These are phyloP conservation scores for Catalaphyllia jardinei DNA, from an alignment of 64 coral and sea anemone species.

Conservation along the genomic window DNA sequence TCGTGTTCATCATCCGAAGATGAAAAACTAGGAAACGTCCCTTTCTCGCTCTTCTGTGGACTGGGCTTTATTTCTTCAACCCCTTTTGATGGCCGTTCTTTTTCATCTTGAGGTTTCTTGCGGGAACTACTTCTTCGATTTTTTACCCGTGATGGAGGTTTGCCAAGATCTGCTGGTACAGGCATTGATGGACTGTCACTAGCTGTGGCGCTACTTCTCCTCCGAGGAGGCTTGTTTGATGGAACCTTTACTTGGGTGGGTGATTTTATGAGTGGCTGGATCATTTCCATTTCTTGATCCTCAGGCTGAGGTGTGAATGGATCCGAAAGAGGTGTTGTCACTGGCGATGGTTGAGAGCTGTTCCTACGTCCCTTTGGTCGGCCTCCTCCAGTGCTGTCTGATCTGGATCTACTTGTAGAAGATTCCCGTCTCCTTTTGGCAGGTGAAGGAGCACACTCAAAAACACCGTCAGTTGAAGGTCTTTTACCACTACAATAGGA, in stretches of 20 bases:
- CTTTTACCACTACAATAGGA: slow-evolving; percentile 53
- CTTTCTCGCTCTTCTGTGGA: slow-evolving; percentile 35
- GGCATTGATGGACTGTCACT: slow-evolving; percentile 68
- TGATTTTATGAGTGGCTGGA: slow-evolving; percentile 59
- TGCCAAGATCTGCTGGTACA: slow-evolving; percentile 56
- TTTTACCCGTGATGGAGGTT: slow-evolving; percentile 65
- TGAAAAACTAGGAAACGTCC: slow-evolving; percentile 55
- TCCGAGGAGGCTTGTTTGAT: slow-evolving; percentile 38
- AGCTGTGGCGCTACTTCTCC: slow-evolving; percentile 68
- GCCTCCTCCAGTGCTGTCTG: slow-evolving; percentile 75
- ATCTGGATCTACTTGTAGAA: slow-evolving; percentile 62
- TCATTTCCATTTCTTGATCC: slow-evolving; percentile 46
- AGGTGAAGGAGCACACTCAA: slow-evolving; percentile 60
- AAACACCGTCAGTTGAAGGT: slow-evolving; percentile 69
- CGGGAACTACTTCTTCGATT: slow-evolving; percentile 69
- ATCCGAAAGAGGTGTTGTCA: slow-evolving; percentile 49
- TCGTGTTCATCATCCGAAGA: slow-evolving; percentile 66
- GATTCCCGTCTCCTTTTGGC: slow-evolving; percentile 86
- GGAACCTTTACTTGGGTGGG: slow-evolving; percentile 59
- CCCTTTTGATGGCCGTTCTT: slow-evolving; percentile 52
- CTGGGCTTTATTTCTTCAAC: slow-evolving; percentile 51
- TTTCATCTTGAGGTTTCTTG: slow-evolving; percentile 87
- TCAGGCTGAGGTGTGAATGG: slow-evolving; percentile 79
- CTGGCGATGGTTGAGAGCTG: slow-evolving; percentile 81
- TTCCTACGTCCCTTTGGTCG: slow-evolving; percentile 69